phyloP scores from a whole-genome alignment of 2,797 vertebrate species.

The Oryzias dopingdopingensis region DNA sequence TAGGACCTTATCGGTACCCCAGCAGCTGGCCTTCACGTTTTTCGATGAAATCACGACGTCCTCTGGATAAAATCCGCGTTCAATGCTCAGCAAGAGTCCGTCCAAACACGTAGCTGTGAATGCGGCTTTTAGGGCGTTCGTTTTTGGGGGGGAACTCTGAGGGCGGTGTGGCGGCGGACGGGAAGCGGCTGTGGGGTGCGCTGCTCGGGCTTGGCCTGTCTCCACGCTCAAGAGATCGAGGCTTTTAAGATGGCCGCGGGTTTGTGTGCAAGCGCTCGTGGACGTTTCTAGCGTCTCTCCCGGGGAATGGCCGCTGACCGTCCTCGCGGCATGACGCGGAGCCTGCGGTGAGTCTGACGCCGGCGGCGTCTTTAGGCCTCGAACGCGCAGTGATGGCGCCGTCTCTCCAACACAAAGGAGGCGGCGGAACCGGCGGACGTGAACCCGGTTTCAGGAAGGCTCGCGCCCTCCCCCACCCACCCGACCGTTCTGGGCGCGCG shows the following conservation, averaged over 20 bases:
- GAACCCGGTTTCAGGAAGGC: neutral
- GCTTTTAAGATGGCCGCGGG: constrained; percentile 19
- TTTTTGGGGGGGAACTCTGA: accelerated
- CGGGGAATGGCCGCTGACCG: accelerated
- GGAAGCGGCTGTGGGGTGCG: constrained; percentile 29
- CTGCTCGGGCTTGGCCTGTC: constrained; percentile 19
- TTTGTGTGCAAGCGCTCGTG: neutral
- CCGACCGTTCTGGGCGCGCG: neutral
- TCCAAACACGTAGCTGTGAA: accelerated
- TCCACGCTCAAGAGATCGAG: constrained; percentile 21
- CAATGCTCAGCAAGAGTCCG: accelerated
- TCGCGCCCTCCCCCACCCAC: too few species aligned
- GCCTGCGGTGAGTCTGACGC: neutral
- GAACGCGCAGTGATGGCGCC: constrained; percentile 53
- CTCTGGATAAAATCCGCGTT: neutral
- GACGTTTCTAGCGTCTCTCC: too few species aligned
- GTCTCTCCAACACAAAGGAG: constrained; percentile 56
- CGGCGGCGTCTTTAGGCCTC: constrained; percentile 38
- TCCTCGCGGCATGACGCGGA: accelerated
- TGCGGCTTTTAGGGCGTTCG: accelerated
- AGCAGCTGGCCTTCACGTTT: constrained; percentile 41
- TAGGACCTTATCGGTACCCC: constrained; percentile 9
- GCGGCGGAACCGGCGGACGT: constrained; percentile 5
- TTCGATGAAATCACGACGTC: constrained; percentile 47
- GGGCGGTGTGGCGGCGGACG: constrained; percentile 2